Evolutionary conservation across 2,113 vertebrate genomes (phyloP).

Genomic region (Urocitellus parryii): DNA sequence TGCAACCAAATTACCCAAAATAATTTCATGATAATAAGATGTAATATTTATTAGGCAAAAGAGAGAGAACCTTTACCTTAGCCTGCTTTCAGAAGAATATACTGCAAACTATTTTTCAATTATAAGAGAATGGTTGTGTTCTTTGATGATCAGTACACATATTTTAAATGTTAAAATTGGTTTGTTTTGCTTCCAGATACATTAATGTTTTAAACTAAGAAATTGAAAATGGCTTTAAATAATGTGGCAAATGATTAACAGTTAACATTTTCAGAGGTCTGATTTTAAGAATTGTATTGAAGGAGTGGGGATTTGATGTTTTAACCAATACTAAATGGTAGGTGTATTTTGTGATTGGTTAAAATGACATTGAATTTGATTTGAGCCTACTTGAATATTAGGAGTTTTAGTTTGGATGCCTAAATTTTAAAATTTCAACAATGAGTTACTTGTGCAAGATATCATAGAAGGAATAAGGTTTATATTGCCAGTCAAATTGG

Average conservation of each 20-base stretch:
- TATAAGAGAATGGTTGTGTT: not conserved
- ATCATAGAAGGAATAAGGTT: not conserved
- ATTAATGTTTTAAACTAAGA: constrained; percentile 42
- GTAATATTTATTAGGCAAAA: not conserved
- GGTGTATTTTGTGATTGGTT: not conserved
- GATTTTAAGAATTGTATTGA: constrained; percentile 15
- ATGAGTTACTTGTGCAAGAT: not conserved
- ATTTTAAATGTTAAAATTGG: constrained; percentile 54
- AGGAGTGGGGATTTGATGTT: not conserved
- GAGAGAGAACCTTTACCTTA: not conserved
- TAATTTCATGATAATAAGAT: constrained; percentile 32
- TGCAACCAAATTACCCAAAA: constrained; percentile 1
- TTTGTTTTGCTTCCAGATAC: not conserved
- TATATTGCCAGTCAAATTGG: not conserved
- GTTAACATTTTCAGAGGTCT: not conserved
- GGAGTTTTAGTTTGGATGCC: constrained; percentile 44
- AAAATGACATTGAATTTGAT: constrained; percentile 24
- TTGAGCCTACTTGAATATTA: constrained; percentile 41
- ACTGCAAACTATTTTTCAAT: not conserved
- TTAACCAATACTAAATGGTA: not conserved
- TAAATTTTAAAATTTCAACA: constrained; percentile 40
- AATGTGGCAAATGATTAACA: not conserved
- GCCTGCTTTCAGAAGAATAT: not conserved
- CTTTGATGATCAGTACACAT: not conserved
- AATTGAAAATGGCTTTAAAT: not conserved